Conservation (phyloP, 2,888 invertebrate species). For the Cantharis nigra region DNA sequence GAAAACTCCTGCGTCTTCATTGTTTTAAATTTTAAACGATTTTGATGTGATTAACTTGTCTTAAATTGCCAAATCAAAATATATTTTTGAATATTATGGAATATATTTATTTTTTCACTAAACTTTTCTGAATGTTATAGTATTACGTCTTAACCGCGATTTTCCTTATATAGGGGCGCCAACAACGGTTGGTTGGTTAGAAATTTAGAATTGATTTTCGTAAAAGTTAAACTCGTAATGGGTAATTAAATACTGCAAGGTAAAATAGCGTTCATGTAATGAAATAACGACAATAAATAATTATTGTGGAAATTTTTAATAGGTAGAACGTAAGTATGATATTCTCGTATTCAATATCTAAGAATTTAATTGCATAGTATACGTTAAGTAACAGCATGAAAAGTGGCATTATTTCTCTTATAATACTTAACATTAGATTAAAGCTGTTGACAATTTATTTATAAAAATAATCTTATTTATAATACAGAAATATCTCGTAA, state of each 20-base stretch:
- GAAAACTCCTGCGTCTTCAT: background rate
- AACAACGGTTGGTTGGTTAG: too few relatives aligned
- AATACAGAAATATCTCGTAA: conserved; percentile 8
- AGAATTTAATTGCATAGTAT: background rate
- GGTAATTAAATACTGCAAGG: background rate
- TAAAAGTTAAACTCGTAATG: background rate
- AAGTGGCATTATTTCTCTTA: conserved; percentile 21
- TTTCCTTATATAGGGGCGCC: too few relatives aligned
- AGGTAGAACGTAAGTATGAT: background rate
- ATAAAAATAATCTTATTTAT: conserved; percentile 26
- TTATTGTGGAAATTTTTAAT: background rate
- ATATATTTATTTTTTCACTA: too few relatives aligned
- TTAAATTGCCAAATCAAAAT: background rate
- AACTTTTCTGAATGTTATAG: too few relatives aligned
- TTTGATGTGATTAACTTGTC: background rate
- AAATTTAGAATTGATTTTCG: too few relatives aligned
- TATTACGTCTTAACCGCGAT: too few relatives aligned
- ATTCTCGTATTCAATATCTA: background rate
- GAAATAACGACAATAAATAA: background rate
- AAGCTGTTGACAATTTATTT: conserved; percentile 18
- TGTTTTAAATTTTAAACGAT: background rate
- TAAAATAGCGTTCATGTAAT: background rate
- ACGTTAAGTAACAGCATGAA: background rate
- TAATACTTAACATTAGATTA: conserved; percentile 14
- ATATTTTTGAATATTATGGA: background rate